phyloP scores from a whole-genome alignment of 30 jellyfish, hydroid and myxozoan species.

The Cassiopea xamachana region DNA sequence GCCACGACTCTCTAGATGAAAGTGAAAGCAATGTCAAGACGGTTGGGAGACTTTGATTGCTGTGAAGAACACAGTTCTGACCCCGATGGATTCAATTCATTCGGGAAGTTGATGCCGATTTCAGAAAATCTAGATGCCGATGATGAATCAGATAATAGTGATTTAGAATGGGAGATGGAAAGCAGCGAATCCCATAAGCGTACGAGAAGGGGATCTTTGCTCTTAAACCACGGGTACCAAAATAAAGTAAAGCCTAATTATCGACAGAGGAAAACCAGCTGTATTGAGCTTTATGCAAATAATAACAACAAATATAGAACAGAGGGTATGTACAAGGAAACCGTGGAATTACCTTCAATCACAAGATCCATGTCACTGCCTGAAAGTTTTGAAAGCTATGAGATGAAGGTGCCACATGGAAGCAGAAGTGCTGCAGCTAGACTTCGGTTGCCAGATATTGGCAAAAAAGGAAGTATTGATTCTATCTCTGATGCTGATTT shows the following conservation, averaged over 20 bases:
- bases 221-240: slow-evolving; percentile 5
- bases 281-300: slow-evolving; percentile 53
- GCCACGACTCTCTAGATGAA: neutral
- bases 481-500: neutral
- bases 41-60: neutral
- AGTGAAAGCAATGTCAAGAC: slow-evolving; percentile 12
- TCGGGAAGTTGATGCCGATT: slow-evolving; percentile 45
- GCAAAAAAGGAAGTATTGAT: slow-evolving; percentile 2
- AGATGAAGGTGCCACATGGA: slow-evolving; percentile 45
- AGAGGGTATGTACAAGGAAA: neutral
- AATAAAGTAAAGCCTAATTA: slow-evolving; percentile 21
- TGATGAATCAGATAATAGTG: slow-evolving; percentile 69
- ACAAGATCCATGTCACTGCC: slow-evolving; percentile 72
- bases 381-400: slow-evolving; percentile 54
- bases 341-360: slow-evolving; percentile 36
- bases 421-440: slow-evolving; percentile 71
- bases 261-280: slow-evolving; percentile 60
- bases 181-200: neutral
- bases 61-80: neutral
- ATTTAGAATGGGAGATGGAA: slow-evolving; percentile 27
- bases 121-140: slow-evolving; percentile 71
- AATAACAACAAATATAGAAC: neutral
- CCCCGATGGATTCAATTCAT: neutral
- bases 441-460: slow-evolving; percentile 63
- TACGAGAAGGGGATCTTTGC: slow-evolving; percentile 19